phyloP scores from a whole-genome alignment of 1,140 invertebrate species.

The Zaprionus taronus region DNA sequence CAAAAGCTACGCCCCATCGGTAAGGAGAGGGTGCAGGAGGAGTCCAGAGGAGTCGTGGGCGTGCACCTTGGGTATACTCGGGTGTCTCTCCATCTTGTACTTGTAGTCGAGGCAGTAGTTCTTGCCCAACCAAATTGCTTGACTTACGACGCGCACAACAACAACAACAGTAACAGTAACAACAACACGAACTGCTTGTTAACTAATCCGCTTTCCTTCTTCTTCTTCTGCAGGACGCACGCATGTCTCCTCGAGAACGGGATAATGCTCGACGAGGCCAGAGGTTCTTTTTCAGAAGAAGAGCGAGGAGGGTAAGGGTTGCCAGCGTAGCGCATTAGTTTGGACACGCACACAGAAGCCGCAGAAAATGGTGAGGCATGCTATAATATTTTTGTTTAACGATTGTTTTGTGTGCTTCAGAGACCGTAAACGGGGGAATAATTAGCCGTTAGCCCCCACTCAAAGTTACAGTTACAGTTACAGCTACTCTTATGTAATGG shows the following conservation, averaged over 20 bases:
- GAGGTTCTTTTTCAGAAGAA: slow-evolving; percentile 9
- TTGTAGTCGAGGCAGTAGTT: slow-evolving; percentile 42
- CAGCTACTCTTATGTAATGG: slow-evolving; percentile 53
- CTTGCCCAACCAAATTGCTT: slow-evolving; percentile 43
- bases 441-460: slow-evolving; percentile 63
- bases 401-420: slow-evolving; percentile 70
- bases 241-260: slow-evolving; percentile 20
- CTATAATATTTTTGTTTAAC: slow-evolving; percentile 79
- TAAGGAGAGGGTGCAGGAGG: neutral
- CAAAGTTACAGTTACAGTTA: slow-evolving; percentile 28
- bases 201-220: slow-evolving; percentile 46
- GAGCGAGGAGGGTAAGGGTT: neutral
- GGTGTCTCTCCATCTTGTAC: slow-evolving; percentile 24
- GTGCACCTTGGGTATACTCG: slow-evolving; percentile 2
- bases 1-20: slow-evolving; percentile 18
- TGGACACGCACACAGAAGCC: slow-evolving; percentile 63
- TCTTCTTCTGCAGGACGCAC: slow-evolving; percentile 36
- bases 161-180: slow-evolving; percentile 8
- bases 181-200: slow-evolving; percentile 49
- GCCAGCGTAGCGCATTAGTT: slow-evolving; percentile 61
- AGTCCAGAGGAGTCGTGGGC: neutral
- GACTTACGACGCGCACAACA: slow-evolving; percentile 37
- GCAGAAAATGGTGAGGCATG: slow-evolving; percentile 42
- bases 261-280: slow-evolving; percentile 1
- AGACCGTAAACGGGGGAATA: slow-evolving; percentile 75